phyloP scores from a whole-genome alignment of 2,113 vertebrate species.

The Lontra canadensis region DNA sequence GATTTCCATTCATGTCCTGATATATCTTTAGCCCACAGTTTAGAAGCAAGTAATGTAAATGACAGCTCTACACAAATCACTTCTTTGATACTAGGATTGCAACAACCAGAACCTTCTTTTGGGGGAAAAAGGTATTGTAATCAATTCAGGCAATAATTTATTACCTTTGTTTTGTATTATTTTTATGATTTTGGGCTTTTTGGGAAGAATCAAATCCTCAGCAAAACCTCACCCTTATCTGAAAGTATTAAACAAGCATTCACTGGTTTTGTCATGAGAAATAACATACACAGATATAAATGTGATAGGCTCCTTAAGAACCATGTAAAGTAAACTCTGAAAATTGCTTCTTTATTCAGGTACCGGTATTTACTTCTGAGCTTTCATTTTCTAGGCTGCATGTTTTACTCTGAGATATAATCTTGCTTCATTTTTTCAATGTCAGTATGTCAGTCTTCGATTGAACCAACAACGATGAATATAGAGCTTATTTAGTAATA shows the following conservation, averaged over 20 bases:
- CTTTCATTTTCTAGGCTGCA: slow-evolving; percentile 64
- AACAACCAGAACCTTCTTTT: slow-evolving; percentile 66
- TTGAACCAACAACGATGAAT: slow-evolving; percentile 51
- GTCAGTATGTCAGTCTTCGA: slow-evolving; percentile 45
- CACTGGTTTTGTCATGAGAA: slow-evolving; percentile 54
- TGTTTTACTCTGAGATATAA: slow-evolving; percentile 56
- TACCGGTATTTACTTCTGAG: slow-evolving; percentile 67
- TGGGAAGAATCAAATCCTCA: slow-evolving; percentile 65
- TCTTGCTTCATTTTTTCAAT: slow-evolving; percentile 70
- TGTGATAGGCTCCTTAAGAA: slow-evolving; percentile 72
- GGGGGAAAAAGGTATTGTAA: slow-evolving; percentile 23
- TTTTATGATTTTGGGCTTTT: slow-evolving; percentile 69
- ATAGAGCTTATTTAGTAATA: slow-evolving; percentile 65
- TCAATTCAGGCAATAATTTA: slow-evolving; percentile 69
- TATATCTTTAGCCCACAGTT: slow-evolving; percentile 74
- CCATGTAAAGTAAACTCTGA: slow-evolving; percentile 67
- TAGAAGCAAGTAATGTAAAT: slow-evolving; percentile 77
- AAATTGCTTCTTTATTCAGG: slow-evolving; percentile 69
- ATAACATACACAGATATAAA: slow-evolving; percentile 68
- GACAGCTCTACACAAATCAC: slow-evolving; percentile 73
- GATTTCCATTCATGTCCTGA: slow-evolving; percentile 73
- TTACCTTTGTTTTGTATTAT: slow-evolving; percentile 42
- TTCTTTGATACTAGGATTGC: slow-evolving; percentile 73
- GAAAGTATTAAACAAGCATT: slow-evolving; percentile 69
- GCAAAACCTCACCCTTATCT: slow-evolving; percentile 61